Percentiles rank a stretch among this genome's conserved stretches.
Evolutionary conservation across 2,113 vertebrate genomes (phyloP).

Genomic region (Phainopepla nitens): DNA sequence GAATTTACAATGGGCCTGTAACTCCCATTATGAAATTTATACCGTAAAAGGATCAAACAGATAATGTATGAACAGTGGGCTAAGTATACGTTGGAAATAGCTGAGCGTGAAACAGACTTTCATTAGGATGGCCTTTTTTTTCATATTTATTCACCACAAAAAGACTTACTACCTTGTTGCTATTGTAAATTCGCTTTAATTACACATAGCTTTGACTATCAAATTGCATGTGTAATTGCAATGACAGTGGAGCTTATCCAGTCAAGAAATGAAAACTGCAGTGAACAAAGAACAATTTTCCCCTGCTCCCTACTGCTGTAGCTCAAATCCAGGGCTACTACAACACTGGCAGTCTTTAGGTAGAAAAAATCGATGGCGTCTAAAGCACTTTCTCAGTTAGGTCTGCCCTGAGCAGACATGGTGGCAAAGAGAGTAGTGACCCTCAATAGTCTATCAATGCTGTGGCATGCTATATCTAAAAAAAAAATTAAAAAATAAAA

Average conservation of each 20-base stretch:
- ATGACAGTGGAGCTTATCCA: not conserved
- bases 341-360: not conserved
- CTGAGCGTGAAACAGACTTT: not conserved
- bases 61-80: not conserved
- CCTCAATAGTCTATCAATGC: not conserved
- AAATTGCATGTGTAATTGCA: not conserved
- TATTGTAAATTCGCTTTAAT: not conserved
- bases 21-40: not conserved
- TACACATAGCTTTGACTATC: not conserved
- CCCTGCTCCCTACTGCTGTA: not conserved
- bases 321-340: not conserved
- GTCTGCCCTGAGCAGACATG: not conserved
- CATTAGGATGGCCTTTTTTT: not conserved
- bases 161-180: not conserved
- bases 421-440: not conserved
- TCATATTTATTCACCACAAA: not conserved
- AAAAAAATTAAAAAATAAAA: rapidly evolving
- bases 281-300: not conserved
- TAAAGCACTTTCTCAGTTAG: not conserved
- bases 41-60: not conserved
- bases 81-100: not conserved
- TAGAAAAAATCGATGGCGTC: not conserved
- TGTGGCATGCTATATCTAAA: rapidly evolving
- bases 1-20: not conserved
- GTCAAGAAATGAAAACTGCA: not conserved